A percentile compares a stretch with the other conserved stretches of the same genome.
phyloP scores from a whole-genome alignment of 2,888 invertebrate genomes.

The Pterostichus madidus region DNA sequence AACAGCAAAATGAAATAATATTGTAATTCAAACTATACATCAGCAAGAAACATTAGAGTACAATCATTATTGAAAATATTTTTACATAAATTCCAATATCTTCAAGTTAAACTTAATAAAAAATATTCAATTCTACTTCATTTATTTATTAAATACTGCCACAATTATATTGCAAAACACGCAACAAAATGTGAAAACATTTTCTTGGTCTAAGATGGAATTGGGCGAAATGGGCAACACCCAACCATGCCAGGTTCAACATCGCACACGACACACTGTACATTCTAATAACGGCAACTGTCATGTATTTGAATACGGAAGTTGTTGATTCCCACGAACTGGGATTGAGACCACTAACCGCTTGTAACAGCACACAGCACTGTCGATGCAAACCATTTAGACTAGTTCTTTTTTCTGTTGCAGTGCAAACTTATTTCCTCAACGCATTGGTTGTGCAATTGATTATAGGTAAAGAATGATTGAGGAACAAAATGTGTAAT shows the following conservation, averaged over 20 bases:
- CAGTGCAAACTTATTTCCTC: conserved; percentile 31
- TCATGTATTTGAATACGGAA: conserved; percentile 73
- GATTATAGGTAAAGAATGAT: conserved; percentile 11
- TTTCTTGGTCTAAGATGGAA: not conserved
- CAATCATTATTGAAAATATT: no score
- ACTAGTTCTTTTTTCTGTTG: conserved; percentile 5
- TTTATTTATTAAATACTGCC: no score
- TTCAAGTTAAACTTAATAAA: no score
- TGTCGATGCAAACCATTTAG: conserved; percentile 21
- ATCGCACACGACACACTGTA: conserved; percentile 58
- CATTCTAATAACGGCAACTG: conserved; percentile 67
- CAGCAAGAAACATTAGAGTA: no score
- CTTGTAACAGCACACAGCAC: conserved; percentile 1
- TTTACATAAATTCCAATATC: no score
- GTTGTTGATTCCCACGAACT: conserved; percentile 72
- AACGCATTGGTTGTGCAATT: conserved; percentile 3
- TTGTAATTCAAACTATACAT: no score
- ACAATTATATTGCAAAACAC: no score
- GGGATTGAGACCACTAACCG: conserved; percentile 59
- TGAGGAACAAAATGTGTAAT: not conserved
- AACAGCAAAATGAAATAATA: no score
- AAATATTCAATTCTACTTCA: no score
- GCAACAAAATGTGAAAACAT: no score
- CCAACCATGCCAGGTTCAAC: conserved; percentile 35
- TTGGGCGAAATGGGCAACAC: not conserved